Evolutionary conservation across 2,888 invertebrate species (phyloP).

Genomic region (Latrodectus hesperus): DNA sequence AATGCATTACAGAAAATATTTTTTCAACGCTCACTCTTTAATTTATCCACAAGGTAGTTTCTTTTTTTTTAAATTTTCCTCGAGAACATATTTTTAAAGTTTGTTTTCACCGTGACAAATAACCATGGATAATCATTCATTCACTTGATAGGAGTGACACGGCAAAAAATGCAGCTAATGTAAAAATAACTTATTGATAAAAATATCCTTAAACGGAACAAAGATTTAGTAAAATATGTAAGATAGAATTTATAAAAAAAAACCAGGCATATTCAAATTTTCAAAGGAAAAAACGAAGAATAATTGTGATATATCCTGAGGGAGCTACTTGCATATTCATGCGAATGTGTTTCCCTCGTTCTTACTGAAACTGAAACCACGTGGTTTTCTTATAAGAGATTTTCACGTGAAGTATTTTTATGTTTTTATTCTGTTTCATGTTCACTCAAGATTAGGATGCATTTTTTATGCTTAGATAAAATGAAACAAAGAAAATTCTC

Average conservation of each 20-base stretch:
- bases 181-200: slow-evolving; percentile 16
- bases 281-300: slow-evolving; percentile 19
- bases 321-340: slow-evolving; percentile 53
- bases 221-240: slow-evolving; percentile 38
- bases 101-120: no score
- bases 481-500: slow-evolving; percentile 6
- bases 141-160: background rate
- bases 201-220: slow-evolving; percentile 22
- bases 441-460: slow-evolving; percentile 1
- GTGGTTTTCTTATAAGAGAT: slow-evolving; percentile 24
- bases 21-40: background rate
- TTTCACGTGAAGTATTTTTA: slow-evolving; percentile 19
- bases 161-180: slow-evolving; percentile 9
- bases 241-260: background rate
- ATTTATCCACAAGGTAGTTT: background rate
- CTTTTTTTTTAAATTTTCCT: background rate
- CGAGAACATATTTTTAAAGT: background rate
- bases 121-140: background rate
- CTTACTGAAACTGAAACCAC: slow-evolving; percentile 46
- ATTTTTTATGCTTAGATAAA: slow-evolving; percentile 16
- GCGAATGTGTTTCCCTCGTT: slow-evolving; percentile 6
- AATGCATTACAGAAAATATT: background rate
- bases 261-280: background rate
- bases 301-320: slow-evolving; percentile 29
- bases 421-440: slow-evolving; percentile 10